Conservation (phyloP, 2,888 invertebrate genomes). For the Eurois occulta region DNA sequence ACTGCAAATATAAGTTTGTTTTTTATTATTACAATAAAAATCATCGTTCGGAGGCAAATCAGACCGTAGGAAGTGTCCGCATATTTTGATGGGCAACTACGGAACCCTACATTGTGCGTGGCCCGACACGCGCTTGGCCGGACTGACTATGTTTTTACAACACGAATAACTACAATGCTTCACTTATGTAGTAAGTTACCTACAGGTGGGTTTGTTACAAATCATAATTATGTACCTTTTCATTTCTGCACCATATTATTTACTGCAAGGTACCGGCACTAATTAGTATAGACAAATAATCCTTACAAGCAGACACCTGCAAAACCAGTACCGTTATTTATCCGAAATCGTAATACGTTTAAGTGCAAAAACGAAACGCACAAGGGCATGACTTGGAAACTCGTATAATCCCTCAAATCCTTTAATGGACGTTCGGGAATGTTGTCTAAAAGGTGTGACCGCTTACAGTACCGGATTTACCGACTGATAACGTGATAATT, state of each 20-base stretch:
- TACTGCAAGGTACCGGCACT: neutral
- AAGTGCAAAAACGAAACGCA: conserved; percentile 75
- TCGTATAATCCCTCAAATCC: conserved; percentile 83
- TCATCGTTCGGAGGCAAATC: too few species aligned
- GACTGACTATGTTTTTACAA: neutral
- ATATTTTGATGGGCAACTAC: too few species aligned
- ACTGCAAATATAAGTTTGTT: too few species aligned
- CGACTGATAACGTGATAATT: conserved; percentile 59
- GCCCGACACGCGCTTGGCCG: too few species aligned
- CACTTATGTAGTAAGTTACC: neutral
- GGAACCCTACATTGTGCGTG: too few species aligned
- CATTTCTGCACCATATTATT: neutral
- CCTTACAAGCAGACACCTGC: conserved; percentile 47
- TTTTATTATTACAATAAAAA: too few species aligned
- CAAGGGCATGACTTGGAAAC: conserved; percentile 71
- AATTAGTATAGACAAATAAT: conserved; percentile 5
- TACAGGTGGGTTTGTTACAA: neutral
- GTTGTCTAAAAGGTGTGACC: conserved; percentile 81
- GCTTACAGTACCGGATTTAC: conserved; percentile 66
- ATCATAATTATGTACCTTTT: neutral
- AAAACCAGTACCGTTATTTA: conserved; percentile 63
- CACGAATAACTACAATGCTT: neutral
- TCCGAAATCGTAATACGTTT: conserved; percentile 68
- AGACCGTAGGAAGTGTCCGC: too few species aligned
- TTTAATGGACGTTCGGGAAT: conserved; percentile 85